phyloP scores from a whole-genome alignment of 2,797 vertebrate genomes.

The Epinephelus malabaricus region DNA sequence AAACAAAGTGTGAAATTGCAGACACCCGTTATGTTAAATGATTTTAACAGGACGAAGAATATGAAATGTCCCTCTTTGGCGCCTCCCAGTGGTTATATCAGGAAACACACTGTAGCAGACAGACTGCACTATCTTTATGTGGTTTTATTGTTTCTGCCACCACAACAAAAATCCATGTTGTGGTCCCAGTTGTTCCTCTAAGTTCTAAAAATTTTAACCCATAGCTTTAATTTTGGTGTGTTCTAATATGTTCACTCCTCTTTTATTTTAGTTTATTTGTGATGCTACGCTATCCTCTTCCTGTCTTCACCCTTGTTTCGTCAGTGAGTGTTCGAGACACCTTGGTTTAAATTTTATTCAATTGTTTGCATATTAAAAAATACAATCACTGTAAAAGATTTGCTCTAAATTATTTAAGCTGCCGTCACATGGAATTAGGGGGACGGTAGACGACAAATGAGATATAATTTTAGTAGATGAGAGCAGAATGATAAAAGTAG shows the following conservation, averaged over 20 bases:
- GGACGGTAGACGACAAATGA: too few species aligned
- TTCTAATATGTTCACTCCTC: background rate
- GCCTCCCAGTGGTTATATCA: conserved; percentile 19
- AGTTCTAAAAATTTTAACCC: background rate
- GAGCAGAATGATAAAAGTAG: too few species aligned
- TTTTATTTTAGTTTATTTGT: background rate
- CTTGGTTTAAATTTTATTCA: background rate
- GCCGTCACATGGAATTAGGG: too few species aligned
- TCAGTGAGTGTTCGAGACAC: background rate
- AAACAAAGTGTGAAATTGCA: background rate
- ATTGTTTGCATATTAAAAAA: background rate
- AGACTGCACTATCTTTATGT: background rate
- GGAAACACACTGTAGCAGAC: background rate
- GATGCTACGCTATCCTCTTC: background rate
- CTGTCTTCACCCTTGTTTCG: too few species aligned
- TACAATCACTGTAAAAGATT: background rate
- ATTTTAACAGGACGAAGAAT: background rate
- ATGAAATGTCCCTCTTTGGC: background rate
- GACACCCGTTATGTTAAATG: background rate
- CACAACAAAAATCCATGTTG: background rate
- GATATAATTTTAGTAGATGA: too few species aligned
- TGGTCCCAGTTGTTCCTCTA: background rate
- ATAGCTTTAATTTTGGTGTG: background rate
- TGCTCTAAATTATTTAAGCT: too few species aligned
- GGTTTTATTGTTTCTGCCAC: background rate